A percentile compares a stretch with the other conserved stretches of the same genome.
These are phyloP conservation scores for Teleopsis dalmanni DNA, from an alignment of 1,140 invertebrate genomes.

Conservation along the genomic window DNA sequence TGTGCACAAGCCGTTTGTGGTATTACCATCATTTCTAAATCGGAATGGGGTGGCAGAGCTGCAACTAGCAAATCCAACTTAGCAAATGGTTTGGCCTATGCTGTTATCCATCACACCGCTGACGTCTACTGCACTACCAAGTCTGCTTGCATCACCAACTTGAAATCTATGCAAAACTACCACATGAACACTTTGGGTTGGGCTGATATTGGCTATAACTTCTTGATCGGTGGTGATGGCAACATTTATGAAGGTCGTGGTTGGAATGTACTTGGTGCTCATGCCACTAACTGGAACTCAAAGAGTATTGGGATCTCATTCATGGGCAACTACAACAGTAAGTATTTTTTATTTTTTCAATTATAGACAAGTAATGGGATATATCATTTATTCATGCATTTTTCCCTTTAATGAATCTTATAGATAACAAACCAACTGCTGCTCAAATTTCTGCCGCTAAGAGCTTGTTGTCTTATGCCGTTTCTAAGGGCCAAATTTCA, in stretches of 20 bases:
- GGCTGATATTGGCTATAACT: slow-evolving; percentile 65
- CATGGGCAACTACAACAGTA: slow-evolving; percentile 50
- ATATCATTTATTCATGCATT: neutral
- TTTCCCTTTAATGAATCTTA: slow-evolving; percentile 2
- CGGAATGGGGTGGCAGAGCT: slow-evolving; percentile 55
- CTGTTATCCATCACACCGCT: slow-evolving; percentile 69
- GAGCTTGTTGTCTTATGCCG: slow-evolving; percentile 54
- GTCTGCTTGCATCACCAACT: slow-evolving; percentile 46
- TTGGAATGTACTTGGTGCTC: slow-evolving; percentile 59
- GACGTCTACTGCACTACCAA: slow-evolving; percentile 49
- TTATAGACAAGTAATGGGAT: neutral
- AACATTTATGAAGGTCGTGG: slow-evolving; percentile 61
- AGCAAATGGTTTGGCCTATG: slow-evolving; percentile 55
- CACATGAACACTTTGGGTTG: slow-evolving; percentile 55
- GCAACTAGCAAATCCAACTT: slow-evolving; percentile 45
- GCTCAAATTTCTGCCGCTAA: slow-evolving; percentile 47
- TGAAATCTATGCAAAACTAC: slow-evolving; percentile 52
- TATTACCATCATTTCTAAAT: slow-evolving; percentile 46
- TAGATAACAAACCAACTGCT: slow-evolving; percentile 21
- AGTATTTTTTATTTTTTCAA: neutral
- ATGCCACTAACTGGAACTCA: slow-evolving; percentile 58
- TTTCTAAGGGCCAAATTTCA: slow-evolving; percentile 50
- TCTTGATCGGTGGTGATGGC: slow-evolving; percentile 50
- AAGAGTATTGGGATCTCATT: slow-evolving; percentile 59
- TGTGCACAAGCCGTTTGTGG: slow-evolving; percentile 26